Evolutionary conservation across 2,888 invertebrate genomes (phyloP), one percentile per base, ranked within the genome.

Genomic region (Scaptomyza parva): DNA sequence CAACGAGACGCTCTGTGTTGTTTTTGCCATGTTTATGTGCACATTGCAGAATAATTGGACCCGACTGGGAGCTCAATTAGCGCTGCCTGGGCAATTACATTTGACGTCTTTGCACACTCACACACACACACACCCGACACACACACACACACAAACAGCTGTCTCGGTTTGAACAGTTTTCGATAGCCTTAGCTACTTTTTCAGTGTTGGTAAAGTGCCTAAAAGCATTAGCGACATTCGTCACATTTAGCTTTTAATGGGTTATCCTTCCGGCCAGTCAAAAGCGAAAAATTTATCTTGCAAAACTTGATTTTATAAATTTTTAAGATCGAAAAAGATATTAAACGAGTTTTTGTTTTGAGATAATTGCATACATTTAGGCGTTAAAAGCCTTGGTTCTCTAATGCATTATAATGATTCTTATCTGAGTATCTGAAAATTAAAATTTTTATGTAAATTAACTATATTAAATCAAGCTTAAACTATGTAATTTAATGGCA

Each of bases 11-110:
- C 58, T 50, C 33, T 67, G 35, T 35, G n/a, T n/a, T n/a, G n/a
- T n/a, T n/a, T n/a, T 41, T 65, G 65, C 67, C 65, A 66, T 61
- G 71, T 59, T 68, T 76, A 44, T 69, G 65, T 72, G 66, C 78
- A 76, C 81, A 84, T 84, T 83, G 85, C 80, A 82, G 80, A 85
- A 87, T 86, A 85, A 85, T 85, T 85, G 80, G 80, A 67, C 65
- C 61, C 79, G 79, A 82, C 85, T 83, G 81, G 70, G 70, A 76
- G 72, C 83, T 83, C 75, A 75, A 83, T 86, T 86, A 80, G 84
- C 82, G 73, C 51, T 59, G 80, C 66, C 78, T 53, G 58, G 70
- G 76, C 83, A 82, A 82, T 82, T 86, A 86, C 78, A 73, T 68
- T 78, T 80, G 83, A 82, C 81, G 81, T 85, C 77, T 85, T 76